These are phyloP conservation scores for Colletes collaris DNA, from an alignment of 2,888 invertebrate genomes.

Conservation along the genomic window DNA sequence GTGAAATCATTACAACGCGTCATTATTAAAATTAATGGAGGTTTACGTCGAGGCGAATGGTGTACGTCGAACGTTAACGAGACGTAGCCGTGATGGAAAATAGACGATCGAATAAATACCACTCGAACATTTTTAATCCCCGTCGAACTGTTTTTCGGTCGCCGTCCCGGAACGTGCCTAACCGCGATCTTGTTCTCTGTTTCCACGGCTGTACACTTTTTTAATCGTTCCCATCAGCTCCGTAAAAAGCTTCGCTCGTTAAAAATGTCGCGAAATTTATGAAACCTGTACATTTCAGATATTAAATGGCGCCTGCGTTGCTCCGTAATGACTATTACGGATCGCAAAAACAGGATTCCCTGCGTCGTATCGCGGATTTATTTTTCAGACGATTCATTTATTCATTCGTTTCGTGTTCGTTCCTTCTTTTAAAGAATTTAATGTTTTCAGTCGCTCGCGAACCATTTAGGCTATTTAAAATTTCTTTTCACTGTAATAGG, in stretches of 20 bases:
- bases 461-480: too few relatives aligned
- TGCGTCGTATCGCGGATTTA: neutral
- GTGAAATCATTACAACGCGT: conserved; percentile 39
- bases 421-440: too few relatives aligned
- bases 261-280: too few relatives aligned
- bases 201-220: neutral
- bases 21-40: conserved; percentile 50
- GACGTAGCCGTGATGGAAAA: conserved; percentile 32
- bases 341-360: too few relatives aligned
- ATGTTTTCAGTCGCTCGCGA: too few relatives aligned
- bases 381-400: neutral
- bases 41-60: conserved; percentile 22
- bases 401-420: too few relatives aligned
- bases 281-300: too few relatives aligned
- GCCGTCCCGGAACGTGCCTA: neutral
- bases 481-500: too few relatives aligned
- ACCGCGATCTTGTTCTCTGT: neutral
- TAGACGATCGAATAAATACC: conserved; percentile 26
- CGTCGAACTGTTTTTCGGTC: neutral
- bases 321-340: too few relatives aligned
- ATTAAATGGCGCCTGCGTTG: too few relatives aligned
- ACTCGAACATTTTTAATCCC: conserved; percentile 35
- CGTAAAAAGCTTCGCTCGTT: too few relatives aligned
- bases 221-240: neutral
- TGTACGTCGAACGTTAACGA: conserved; percentile 43